phyloP scores from a whole-genome alignment of 2,797 vertebrate genomes.

The Bryconaethiops microstoma region DNA sequence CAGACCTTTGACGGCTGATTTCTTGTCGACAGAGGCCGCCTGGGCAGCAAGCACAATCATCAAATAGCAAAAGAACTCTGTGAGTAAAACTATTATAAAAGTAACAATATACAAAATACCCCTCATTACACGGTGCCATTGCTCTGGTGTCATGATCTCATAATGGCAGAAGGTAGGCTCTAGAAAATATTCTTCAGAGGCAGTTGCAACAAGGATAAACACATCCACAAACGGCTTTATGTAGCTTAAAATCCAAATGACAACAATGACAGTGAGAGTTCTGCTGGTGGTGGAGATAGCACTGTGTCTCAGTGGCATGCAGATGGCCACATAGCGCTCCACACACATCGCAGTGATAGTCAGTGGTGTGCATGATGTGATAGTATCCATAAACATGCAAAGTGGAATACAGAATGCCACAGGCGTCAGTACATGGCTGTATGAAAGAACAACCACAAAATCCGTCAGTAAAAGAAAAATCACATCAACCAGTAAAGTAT shows the following conservation, averaged over 20 bases:
- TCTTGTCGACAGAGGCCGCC: slow-evolving; percentile 54
- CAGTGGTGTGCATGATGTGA: slow-evolving; percentile 53
- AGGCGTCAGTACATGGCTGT: slow-evolving; percentile 47
- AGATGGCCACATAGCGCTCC: slow-evolving; percentile 63
- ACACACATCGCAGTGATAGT: slow-evolving; percentile 63
- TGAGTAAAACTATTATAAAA: slow-evolving; percentile 36
- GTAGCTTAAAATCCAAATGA: slow-evolving; percentile 50
- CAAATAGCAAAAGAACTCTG: slow-evolving; percentile 51
- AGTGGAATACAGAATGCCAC: slow-evolving; percentile 49
- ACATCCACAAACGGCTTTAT: slow-evolving; percentile 45
- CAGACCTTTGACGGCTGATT: slow-evolving; percentile 51
- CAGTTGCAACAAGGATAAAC: slow-evolving; percentile 42
- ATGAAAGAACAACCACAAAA: slow-evolving; percentile 46
- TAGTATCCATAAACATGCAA: slow-evolving; percentile 49
- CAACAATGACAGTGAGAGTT: slow-evolving; percentile 35
- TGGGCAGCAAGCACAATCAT: slow-evolving; percentile 55
- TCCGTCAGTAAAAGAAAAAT: slow-evolving; percentile 54
- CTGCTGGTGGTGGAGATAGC: slow-evolving; percentile 52
- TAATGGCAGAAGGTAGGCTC: slow-evolving; percentile 48
- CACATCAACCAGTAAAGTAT: slow-evolving; percentile 58
- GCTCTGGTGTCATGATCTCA: slow-evolving; percentile 49
- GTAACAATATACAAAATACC: neutral
- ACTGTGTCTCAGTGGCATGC: slow-evolving; percentile 56
- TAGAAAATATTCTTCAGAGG: slow-evolving; percentile 41
- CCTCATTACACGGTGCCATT: slow-evolving; percentile 43